These are phyloP conservation scores for Euproctis similis DNA, from an alignment of 2,888 invertebrate species.

Conservation along the genomic window DNA sequence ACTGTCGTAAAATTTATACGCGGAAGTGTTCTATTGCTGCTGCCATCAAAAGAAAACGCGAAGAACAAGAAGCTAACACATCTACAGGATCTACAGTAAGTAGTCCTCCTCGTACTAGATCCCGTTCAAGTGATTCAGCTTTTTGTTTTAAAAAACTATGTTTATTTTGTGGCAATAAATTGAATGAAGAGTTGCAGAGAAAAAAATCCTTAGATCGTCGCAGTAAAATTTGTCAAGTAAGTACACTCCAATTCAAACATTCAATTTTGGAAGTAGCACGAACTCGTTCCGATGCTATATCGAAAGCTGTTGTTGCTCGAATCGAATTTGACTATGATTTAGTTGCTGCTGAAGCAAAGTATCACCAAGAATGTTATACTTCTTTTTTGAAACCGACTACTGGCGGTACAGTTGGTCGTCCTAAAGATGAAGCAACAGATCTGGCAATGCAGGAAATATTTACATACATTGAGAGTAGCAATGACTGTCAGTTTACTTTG, in stretches of 20 bases:
- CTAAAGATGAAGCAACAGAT: conserved; percentile 8
- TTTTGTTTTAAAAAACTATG: conserved; percentile 7
- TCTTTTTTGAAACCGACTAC: neutral
- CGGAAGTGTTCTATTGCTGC: conserved; percentile 1
- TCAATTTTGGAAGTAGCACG: conserved; percentile 7
- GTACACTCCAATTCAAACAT: conserved; percentile 5
- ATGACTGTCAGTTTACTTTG: conserved; percentile 14
- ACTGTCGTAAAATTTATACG: neutral
- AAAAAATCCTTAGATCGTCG: conserved; percentile 5
- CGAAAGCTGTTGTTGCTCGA: conserved; percentile 5
- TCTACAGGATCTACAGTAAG: too few relatives aligned
- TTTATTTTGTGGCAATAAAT: conserved; percentile 8
- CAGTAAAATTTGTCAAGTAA: conserved; percentile 5
- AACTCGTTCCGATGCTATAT: conserved; percentile 7
- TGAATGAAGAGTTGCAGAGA: conserved; percentile 7
- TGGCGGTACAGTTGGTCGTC: conserved; percentile 1
- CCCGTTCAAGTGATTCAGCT: neutral
- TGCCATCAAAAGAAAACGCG: conserved; percentile 1
- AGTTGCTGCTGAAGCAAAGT: conserved; percentile 7
- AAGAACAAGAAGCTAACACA: neutral
- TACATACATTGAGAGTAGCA: conserved; percentile 15
- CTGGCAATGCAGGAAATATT: conserved; percentile 32
- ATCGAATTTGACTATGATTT: conserved; percentile 7
- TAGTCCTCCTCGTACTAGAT: conserved; percentile 1
- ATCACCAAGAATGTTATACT: conserved; percentile 1